Conservation (phyloP, 2,797 vertebrate genomes). For the Pterois miles region DNA sequence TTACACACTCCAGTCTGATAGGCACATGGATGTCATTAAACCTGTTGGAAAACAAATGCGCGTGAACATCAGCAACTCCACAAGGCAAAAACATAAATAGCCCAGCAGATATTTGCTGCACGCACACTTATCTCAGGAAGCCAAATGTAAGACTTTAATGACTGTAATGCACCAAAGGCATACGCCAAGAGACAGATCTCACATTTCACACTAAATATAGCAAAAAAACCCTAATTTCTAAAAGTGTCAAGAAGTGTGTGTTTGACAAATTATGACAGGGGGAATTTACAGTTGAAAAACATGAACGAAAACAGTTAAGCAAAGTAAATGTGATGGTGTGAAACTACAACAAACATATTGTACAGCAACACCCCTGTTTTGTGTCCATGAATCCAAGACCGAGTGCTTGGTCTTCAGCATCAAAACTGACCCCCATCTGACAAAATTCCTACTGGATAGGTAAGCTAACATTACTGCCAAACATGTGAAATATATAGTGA, state of each 20-base stretch:
- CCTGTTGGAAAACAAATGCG: conserved; percentile 69
- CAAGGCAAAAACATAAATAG: not conserved
- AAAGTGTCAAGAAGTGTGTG: not conserved
- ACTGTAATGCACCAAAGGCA: not conserved
- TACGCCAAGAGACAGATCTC: not conserved
- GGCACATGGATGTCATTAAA: conserved; percentile 99
- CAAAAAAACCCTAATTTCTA: not conserved
- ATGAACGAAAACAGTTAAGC: not conserved
- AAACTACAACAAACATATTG: not conserved
- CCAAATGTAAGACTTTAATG: not conserved
- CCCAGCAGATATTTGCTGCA: not conserved
- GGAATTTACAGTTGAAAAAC: too few relatives aligned
- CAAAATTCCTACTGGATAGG: too few relatives aligned
- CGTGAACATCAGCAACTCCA: not conserved
- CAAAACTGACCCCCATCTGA: too few relatives aligned
- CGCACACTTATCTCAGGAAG: not conserved
- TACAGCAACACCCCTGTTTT: not conserved
- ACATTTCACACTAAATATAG: not conserved
- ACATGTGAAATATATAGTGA: too few relatives aligned
- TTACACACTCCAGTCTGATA: conserved; percentile 97
- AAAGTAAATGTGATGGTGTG: not conserved
- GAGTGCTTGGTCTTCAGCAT: too few relatives aligned
- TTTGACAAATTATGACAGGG: not conserved
- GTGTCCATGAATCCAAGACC: not conserved
- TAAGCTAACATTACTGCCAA: too few relatives aligned